Evolutionary conservation across 2,113 vertebrate genomes (phyloP), one percentile per base, ranked within the genome.

Genomic region (Addax nasomaculatus): DNA sequence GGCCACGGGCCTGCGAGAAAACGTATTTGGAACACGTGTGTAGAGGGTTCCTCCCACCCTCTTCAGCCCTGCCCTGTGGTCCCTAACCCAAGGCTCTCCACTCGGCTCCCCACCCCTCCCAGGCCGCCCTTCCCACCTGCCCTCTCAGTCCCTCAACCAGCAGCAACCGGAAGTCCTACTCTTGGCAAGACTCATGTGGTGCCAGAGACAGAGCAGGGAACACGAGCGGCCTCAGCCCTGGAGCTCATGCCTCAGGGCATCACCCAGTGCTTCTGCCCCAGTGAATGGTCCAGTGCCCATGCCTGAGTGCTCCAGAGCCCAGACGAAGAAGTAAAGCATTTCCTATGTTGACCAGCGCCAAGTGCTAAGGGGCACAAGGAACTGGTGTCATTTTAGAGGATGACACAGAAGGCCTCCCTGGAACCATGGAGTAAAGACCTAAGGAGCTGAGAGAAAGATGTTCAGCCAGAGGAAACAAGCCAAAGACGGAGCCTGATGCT

Each of bases 101-200:
- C 0, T 0, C 21, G 29, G 88, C 27, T 33, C 62, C 23, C 73
- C 10, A 19, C 7, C 16, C 60, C 1, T 39, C 30, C 27, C 23
- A 30, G 57, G 27, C 29, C 2, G 2, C 39, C n/a, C 62, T 94
- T 21, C 60, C 15, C 17, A 17, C 58, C 43, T 29, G 78, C 33
- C 88, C 53, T 19, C 30, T 19, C 7, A 47, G 73, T 60, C n/a
- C 30, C 15, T 30, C 36, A 36, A 3, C 19, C 33, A 23, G 51
- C 2, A 0, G 2, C 49, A 49, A 8, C 3, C 10, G 25, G 60
- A 43, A 25, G 13, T 73, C 12, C 36, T 47, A 0, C 57, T 2
- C n/a, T n/a, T 3, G 60, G 25, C 57, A 36, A 70, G 23, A n/a
- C 14, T 58, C n/a, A 7, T 7, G 1, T 15, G 39, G 33, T 83